Conservation (phyloP, 1,140 invertebrate species). For the Bombus terrestris region DNA sequence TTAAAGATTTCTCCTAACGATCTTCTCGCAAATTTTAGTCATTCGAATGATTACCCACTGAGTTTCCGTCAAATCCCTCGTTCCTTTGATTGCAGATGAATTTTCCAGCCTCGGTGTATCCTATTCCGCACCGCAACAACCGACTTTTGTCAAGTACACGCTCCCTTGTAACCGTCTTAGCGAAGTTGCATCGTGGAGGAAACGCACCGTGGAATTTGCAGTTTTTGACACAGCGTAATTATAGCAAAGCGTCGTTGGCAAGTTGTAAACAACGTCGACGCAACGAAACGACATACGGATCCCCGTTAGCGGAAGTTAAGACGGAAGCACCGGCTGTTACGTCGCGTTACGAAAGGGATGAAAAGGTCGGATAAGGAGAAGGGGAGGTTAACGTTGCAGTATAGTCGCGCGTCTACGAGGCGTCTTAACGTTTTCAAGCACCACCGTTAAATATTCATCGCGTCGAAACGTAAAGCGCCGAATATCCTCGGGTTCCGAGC, state of each 20-base stretch:
- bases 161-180: too few species aligned
- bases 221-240: conserved; percentile 43
- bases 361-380: conserved; percentile 24
- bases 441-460: conserved; percentile 66
- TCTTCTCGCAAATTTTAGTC: too few species aligned
- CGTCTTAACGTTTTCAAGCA: conserved; percentile 63
- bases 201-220: not conserved
- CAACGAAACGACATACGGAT: conserved; percentile 19
- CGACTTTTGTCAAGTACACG: not conserved
- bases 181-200: not conserved
- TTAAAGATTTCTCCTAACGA: too few species aligned
- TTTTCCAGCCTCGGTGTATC: not conserved
- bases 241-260: conserved; percentile 33
- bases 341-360: conserved; percentile 45
- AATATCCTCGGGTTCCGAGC: conserved; percentile 41
- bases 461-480: conserved; percentile 58
- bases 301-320: conserved; percentile 46
- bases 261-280: conserved; percentile 36
- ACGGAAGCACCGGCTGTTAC: conserved; percentile 40
- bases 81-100: not conserved
- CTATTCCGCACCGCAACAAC: not conserved
- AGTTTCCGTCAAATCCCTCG: not conserved
- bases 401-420: conserved; percentile 50
- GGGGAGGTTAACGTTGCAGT: conserved; percentile 47
- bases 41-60: too few species aligned